Conservation (phyloP, 2,113 vertebrate species). For the Leiothrix lutea region DNA sequence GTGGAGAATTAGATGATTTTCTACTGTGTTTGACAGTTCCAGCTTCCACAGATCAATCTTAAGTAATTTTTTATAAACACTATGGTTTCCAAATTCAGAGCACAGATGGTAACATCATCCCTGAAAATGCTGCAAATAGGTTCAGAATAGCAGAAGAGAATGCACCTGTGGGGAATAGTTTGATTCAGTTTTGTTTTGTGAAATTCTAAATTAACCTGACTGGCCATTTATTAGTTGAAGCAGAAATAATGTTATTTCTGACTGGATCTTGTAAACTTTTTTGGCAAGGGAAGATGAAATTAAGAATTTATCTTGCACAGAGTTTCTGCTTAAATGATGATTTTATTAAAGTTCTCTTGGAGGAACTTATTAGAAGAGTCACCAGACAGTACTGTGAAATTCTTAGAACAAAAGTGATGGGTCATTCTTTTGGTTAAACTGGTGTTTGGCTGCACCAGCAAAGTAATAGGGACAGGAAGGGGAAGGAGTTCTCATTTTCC, state of each 20-base stretch:
- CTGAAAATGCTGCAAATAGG: not conserved
- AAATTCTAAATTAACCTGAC: not conserved
- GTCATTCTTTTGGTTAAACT: not conserved
- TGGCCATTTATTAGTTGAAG: not conserved
- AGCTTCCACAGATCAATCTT: not conserved
- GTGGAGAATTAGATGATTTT: not conserved
- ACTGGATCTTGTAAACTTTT: not conserved
- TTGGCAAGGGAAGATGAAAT: not conserved
- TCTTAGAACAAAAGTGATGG: not conserved
- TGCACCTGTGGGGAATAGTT: not conserved
- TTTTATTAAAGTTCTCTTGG: not conserved
- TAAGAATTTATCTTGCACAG: not conserved
- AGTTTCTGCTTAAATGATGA: not conserved
- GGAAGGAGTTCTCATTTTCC: not conserved
- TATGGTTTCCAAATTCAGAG: not conserved
- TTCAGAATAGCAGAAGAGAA: not conserved
- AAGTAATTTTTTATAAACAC: not conserved
- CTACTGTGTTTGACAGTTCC: not conserved
- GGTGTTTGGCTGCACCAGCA: not conserved
- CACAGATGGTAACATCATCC: not conserved
- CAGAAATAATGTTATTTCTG: not conserved
- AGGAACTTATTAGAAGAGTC: not conserved
- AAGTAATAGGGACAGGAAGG: not conserved
- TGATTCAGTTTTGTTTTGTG: not conserved
- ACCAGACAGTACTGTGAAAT: not conserved